Conservation (phyloP, 2,113 vertebrate species). For the Seriola rivoliana region DNA sequence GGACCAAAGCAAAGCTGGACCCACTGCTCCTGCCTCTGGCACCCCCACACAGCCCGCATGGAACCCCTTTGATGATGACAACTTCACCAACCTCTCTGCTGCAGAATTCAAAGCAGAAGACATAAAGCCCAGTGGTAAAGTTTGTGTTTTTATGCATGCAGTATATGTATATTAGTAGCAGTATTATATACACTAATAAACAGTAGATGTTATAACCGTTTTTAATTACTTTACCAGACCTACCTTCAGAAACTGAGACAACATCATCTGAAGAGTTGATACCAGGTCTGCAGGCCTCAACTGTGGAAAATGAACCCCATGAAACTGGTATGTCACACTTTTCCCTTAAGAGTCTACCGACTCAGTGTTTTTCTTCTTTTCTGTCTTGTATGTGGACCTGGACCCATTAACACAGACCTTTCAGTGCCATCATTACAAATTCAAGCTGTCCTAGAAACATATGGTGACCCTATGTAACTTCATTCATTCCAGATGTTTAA, state of each 20-base stretch:
- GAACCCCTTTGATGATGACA: conserved; percentile 98
- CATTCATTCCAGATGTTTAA: neutral
- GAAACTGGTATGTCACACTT: conserved; percentile 83
- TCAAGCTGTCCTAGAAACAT: neutral
- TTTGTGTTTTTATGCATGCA: neutral
- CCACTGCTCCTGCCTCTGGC: conserved; percentile 58
- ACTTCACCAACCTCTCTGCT: conserved; percentile 93
- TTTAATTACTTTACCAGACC: conserved; percentile 77
- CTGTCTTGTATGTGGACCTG: neutral
- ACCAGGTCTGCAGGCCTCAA: conserved; percentile 85
- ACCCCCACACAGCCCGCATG: conserved; percentile 81
- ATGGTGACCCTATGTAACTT: neutral
- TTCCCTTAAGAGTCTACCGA: neutral
- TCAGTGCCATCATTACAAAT: neutral
- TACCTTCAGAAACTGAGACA: conserved; percentile 83
- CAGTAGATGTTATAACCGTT: neutral
- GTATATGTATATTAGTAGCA: neutral
- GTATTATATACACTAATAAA: neutral
- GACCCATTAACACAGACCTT: neutral
- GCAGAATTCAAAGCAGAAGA: conserved; percentile 92
- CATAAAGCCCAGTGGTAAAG: conserved; percentile 89
- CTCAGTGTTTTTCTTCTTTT: neutral
- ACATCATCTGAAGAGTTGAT: conserved; percentile 90
- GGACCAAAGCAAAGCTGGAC: conserved; percentile 55
- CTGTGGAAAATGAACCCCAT: conserved; percentile 71